phyloP scores from a whole-genome alignment of 2,113 vertebrate species.

The Aramus guarauna region DNA sequence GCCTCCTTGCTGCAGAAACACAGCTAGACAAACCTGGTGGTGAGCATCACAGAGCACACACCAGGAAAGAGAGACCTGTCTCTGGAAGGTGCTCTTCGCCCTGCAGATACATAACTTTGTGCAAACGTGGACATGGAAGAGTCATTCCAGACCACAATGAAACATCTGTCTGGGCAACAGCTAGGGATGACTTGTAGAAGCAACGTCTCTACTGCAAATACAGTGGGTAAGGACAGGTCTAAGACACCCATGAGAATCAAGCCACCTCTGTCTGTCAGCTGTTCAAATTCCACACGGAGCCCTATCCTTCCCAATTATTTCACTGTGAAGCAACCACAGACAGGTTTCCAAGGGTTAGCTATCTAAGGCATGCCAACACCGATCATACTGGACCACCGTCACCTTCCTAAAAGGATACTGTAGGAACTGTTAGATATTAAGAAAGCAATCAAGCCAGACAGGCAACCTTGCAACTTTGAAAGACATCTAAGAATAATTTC shows the following conservation, averaged over 20 bases:
- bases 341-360: background rate
- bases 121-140: accelerated
- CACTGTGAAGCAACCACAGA: background rate
- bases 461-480: background rate
- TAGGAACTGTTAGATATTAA: background rate
- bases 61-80: background rate
- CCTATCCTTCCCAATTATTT: background rate
- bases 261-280: background rate
- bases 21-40: background rate
- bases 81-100: background rate
- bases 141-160: background rate
- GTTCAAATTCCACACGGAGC: background rate
- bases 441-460: background rate
- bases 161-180: background rate
- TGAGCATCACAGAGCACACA: background rate
- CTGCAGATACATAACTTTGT: background rate
- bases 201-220: background rate
- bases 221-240: background rate
- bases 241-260: background rate
- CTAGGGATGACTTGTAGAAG: background rate
- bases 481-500: background rate
- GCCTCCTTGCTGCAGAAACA: background rate
- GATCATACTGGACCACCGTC: background rate
- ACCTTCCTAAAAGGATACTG: background rate
- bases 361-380: background rate